Conservation (phyloP, 2,113 vertebrate genomes). For the Eptesicus fuscus region DNA sequence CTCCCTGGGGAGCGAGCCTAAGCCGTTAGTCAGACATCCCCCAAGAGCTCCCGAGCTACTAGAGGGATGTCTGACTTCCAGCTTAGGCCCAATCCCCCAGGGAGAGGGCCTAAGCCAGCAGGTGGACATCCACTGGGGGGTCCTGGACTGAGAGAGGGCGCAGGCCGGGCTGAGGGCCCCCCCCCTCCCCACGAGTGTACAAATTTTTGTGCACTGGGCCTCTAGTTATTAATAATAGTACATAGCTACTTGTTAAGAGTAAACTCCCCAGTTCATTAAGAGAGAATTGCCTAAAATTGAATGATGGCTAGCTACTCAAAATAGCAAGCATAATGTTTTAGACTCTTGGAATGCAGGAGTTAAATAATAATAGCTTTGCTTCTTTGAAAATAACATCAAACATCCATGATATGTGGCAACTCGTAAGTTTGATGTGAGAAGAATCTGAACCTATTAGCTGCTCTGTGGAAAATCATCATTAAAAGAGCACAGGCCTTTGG, state of each 20-base stretch:
- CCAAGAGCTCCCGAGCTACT: no score
- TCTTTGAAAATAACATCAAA: not conserved
- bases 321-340: not conserved
- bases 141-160: no score
- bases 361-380: not conserved
- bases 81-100: no score
- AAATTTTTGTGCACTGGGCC: no score
- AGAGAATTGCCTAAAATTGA: not conserved
- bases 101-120: no score
- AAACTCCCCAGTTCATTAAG: not conserved
- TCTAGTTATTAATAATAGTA: not conserved
- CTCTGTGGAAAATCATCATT: slow-evolving; percentile 4
- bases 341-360: not conserved
- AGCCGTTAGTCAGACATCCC: no score
- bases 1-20: no score
- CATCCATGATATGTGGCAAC: not conserved
- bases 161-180: no score
- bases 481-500: not conserved
- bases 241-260: not conserved
- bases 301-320: not conserved
- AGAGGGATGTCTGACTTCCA: no score
- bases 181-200: no score
- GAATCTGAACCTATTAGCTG: not conserved
- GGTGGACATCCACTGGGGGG: no score
- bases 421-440: not conserved